Conservation (phyloP, 2,888 invertebrate species). For the Pogonocherus hispidulus region DNA sequence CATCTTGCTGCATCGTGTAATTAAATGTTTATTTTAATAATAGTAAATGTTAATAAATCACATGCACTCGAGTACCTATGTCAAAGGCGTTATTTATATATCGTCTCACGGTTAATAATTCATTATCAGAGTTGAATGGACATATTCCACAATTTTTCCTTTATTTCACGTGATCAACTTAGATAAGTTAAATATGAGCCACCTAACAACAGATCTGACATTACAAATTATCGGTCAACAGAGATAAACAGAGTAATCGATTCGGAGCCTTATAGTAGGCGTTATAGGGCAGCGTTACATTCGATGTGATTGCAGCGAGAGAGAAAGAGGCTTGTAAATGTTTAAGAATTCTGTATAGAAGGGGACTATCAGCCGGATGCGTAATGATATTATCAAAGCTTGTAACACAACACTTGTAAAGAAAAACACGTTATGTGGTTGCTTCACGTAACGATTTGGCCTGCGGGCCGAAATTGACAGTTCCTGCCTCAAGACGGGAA, state of each 20-base stretch:
- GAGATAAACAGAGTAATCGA: constrained; percentile 56
- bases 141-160: constrained; percentile 10
- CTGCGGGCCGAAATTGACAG: too few species aligned
- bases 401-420: too few species aligned
- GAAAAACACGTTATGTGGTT: too few species aligned
- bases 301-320: constrained; percentile 34
- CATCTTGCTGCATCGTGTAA: too few species aligned
- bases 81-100: too few species aligned
- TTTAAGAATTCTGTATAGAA: constrained; percentile 26
- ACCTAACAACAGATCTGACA: constrained; percentile 62
- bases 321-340: constrained; percentile 25
- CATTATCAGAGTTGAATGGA: too few species aligned
- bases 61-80: too few species aligned
- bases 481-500: too few species aligned
- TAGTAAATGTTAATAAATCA: too few species aligned
- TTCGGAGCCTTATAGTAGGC: constrained; percentile 52
- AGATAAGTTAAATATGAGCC: constrained; percentile 61
- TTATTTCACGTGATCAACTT: constrained; percentile 42
- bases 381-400: constrained; percentile 13
- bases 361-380: constrained; percentile 36
- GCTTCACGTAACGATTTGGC: too few species aligned
- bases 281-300: constrained; percentile 33
- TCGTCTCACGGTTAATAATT: too few species aligned
- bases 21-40: too few species aligned
- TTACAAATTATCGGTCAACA: constrained; percentile 62